Evolutionary conservation across 2,888 invertebrate species (phyloP), one percentile per base, ranked within the genome.

Genomic region (Cryptocephalus moraei): DNA sequence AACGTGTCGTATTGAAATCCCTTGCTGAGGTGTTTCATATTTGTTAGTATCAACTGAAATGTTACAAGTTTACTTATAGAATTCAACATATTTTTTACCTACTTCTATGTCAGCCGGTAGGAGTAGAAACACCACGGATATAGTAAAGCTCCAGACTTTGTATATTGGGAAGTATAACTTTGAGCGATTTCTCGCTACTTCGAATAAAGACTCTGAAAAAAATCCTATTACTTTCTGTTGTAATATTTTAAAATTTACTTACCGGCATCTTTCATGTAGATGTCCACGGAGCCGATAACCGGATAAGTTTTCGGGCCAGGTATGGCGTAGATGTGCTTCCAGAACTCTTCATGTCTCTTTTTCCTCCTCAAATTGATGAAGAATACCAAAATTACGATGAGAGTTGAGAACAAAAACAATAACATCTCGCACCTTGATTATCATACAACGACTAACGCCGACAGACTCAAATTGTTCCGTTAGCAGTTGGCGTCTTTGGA

Each of bases 51-150:
- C 33, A 53, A 32, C 51, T 55, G 32, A 41, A 52, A 47, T 36
- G 13, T 11, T 1, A 4, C 38, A 32, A 2, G 2, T 8, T 9
- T 9, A 10, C 14, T 13, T 14, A 8, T 8, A 39, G 22, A 14
- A 22, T 39, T 10, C 9, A 45, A 41, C 34, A 22, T 14, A 40
- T 12, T 40, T 4, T 14, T 12, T 40, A 39, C 45, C 43, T 49
- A 56, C 55, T 51, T 54, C 56, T n/a, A 56, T 47, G 44, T 56
- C 56, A 22, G 51, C 52, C 11, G 56, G 43, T 33, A 13, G 33
- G n/a, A 44, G 12, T 32, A 56, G 14, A 33, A 39, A 39, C 1
- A 56, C 51, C 6, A 36, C 32, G 12, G 40, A 47, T 3, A 47
- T 11, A 32, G 41, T 42, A 1, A 53, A 44, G 33, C 33, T 41